Evolutionary conservation across 2,888 invertebrate species (phyloP).

Genomic region (Melanostoma scalare): DNA sequence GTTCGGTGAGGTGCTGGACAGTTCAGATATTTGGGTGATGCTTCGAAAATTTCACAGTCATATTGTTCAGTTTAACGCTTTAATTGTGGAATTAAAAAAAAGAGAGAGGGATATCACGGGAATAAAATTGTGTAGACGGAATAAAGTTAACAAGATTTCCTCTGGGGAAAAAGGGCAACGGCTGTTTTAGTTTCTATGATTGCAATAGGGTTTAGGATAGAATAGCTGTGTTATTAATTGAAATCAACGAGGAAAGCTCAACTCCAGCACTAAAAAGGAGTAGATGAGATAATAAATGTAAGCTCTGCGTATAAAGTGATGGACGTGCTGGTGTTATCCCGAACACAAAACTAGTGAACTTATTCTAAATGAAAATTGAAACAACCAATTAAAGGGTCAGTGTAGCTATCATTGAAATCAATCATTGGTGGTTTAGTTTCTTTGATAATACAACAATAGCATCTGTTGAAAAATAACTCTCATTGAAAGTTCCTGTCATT

Average conservation of each 20-base stretch:
- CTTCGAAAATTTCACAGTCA: conserved; percentile 44
- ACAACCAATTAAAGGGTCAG: too few relatives aligned
- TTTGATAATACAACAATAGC: too few relatives aligned
- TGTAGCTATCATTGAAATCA: too few relatives aligned
- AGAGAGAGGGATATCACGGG: conserved; percentile 15
- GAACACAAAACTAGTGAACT: too few relatives aligned
- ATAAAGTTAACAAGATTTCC: conserved; percentile 64
- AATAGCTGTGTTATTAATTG: conserved; percentile 38
- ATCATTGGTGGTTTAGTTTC: too few relatives aligned
- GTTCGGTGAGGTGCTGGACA: conserved; percentile 38
- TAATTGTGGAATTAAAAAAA: conserved; percentile 49
- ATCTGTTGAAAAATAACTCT: too few relatives aligned
- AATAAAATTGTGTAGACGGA: conserved; percentile 36
- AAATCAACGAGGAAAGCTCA: conserved; percentile 21
- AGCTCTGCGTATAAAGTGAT: too few relatives aligned
- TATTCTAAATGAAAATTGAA: too few relatives aligned
- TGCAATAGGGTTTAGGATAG: conserved; percentile 24
- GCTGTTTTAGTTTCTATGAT: conserved; percentile 39
- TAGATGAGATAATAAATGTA: too few relatives aligned
- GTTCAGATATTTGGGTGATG: conserved; percentile 20
- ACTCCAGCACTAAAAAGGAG: too few relatives aligned
- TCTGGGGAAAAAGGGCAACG: conserved; percentile 33
- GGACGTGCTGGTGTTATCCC: too few relatives aligned
- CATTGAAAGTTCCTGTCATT: too few relatives aligned
- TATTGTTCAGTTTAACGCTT: conserved; percentile 62